A percentile compares a stretch with the other conserved stretches of the same genome.
Evolutionary conservation across 2,888 invertebrate genomes (phyloP).

Genomic region (Calameuta pallipes): DNA sequence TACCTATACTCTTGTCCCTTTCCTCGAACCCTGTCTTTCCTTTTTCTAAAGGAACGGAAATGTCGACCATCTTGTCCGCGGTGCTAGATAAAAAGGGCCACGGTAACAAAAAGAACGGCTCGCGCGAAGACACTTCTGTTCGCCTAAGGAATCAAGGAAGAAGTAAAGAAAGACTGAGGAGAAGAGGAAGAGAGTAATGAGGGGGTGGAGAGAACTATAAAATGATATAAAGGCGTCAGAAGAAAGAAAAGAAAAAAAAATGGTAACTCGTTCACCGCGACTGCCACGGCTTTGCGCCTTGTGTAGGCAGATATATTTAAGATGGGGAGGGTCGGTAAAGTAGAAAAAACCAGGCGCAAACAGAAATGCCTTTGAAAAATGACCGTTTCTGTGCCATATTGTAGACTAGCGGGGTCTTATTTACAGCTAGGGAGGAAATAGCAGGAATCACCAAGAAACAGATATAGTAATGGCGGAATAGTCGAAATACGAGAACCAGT

Average conservation of each 20-base stretch:
- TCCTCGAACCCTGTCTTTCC: neutral
- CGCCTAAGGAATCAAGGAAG: neutral
- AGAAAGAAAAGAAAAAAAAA: neutral
- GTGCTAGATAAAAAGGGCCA: neutral
- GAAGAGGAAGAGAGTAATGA: neutral
- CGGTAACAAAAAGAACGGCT: neutral
- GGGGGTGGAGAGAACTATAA: neutral
- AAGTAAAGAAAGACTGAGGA: neutral
- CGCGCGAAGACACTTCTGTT: neutral
- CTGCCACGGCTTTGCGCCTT: neutral
- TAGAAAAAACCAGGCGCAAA: neutral
- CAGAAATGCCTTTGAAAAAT: neutral
- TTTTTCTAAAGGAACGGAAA: neutral
- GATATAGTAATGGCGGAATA: neutral
- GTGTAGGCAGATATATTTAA: neutral
- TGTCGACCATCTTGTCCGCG: neutral
- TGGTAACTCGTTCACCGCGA: neutral
- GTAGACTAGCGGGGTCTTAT: neutral
- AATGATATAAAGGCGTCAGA: neutral
- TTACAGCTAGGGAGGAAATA: neutral
- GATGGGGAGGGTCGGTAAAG: neutral
- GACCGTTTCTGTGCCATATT: neutral
- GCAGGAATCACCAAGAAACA: neutral
- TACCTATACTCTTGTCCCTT: neutral
- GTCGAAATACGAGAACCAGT: neutral